These are phyloP conservation scores for Drosophila pseudoananassae DNA, from an alignment of 1,140 invertebrate genomes.

Conservation along the genomic window DNA sequence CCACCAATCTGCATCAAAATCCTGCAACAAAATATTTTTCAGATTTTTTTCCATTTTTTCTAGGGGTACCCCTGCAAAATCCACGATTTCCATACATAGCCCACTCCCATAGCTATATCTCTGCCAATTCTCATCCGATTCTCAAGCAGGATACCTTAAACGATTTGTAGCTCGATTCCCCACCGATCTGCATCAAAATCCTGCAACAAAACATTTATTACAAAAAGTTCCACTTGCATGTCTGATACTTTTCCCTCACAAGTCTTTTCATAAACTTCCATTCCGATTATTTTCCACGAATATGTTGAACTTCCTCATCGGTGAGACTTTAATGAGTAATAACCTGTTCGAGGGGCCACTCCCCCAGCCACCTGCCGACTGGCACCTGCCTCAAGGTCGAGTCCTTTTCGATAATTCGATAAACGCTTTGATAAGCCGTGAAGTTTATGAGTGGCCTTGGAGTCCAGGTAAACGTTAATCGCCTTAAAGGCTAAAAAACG, in stretches of 20 bases:
- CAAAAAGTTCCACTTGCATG: background rate
- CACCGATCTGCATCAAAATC: too few species aligned
- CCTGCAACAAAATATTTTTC: too few species aligned
- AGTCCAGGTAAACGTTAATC: background rate
- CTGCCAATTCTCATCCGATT: too few species aligned
- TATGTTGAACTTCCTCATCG: background rate
- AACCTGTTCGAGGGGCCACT: constrained; percentile 11
- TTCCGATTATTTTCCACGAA: background rate
- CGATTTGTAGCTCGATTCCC: too few species aligned
- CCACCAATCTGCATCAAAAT: too few species aligned
- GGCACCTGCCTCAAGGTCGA: constrained; percentile 12
- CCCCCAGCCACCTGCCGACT: background rate
- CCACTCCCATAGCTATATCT: too few species aligned
- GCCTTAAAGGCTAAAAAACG: too few species aligned
- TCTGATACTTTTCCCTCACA: background rate
- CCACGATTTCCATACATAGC: too few species aligned
- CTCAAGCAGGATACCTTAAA: too few species aligned
- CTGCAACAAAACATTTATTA: too few species aligned
- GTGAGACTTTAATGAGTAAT: constrained; percentile 4
- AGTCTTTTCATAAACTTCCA: background rate
- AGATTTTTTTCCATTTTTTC: too few species aligned
- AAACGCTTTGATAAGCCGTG: constrained; percentile 48
- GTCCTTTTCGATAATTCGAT: constrained; percentile 51
- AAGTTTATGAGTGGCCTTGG: constrained; percentile 44
- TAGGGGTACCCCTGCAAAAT: too few species aligned